Evolutionary conservation across 2,113 vertebrate species (phyloP), one percentile per base, ranked within the genome.

Genomic region (Lamprotornis superbus): DNA sequence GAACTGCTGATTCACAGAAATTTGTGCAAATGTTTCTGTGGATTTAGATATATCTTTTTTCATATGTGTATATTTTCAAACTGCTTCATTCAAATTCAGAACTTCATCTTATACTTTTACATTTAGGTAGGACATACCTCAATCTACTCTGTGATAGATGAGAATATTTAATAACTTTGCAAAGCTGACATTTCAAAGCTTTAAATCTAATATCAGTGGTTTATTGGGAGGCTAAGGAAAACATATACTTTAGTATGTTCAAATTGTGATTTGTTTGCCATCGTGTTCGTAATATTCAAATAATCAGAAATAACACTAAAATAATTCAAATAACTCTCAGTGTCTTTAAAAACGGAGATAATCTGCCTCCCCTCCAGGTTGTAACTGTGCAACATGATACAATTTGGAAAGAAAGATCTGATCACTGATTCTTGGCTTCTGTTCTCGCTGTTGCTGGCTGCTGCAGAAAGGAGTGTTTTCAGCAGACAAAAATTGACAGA

Each of bases 401-500:
- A 87, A 87, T 71, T 97, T 94, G 78, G 84, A 95, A 94, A 92
- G 92, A 70, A 93, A 94, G 55, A 82, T 53, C 59, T 84, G 61
- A 69, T 91, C 69, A 59, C 73, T 87, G 56, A 83, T 95, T 97
- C 93, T 96, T 98, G 95, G 94, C 94, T 97, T 61, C 52, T 76
- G 18, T 69, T 86, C 47, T 53, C 4, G 10, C 69, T 40, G 47
- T 89, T 89, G 47, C 90, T 97, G 97, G 95, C 94, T 97, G 64
- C 64, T 83, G 63, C 77, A 82, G 88, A 91, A 95, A 96, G 35
- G 74, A 95, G 59, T 83, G 78, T 89, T 97, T 96, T 93, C 90
- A 95, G 71, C 63, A 95, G 78, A 81, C 85, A 96, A 83, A 94
- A 97, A 90, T 28, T 95, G 91, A 96, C 84, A 98, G 93, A 84